These are phyloP conservation scores for Nibea coibor DNA, from an alignment of 2,113 vertebrate genomes.

Conservation along the genomic window DNA sequence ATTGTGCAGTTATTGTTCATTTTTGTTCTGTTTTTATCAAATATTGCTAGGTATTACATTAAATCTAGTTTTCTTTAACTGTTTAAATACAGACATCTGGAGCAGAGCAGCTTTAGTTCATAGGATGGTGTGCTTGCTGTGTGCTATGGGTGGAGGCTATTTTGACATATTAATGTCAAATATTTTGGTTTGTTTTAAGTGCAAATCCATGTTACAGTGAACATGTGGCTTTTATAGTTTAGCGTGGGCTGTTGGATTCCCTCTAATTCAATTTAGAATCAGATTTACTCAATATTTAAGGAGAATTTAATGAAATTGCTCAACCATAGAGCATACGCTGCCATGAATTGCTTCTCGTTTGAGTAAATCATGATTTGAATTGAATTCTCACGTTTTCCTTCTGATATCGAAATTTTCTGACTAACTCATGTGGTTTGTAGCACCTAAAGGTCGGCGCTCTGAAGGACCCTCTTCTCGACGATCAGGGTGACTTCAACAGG, in stretches of 20 bases:
- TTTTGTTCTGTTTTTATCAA: slow-evolving; percentile 22
- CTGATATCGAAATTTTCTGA: neutral
- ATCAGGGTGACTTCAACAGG: slow-evolving; percentile 95
- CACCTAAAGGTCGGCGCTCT: slow-evolving; percentile 91
- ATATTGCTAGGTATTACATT: neutral
- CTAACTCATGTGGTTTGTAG: slow-evolving; percentile 70
- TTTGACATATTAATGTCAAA: slow-evolving; percentile 10
- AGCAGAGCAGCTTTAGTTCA: slow-evolving; percentile 13
- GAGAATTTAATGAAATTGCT: neutral
- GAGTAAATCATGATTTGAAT: slow-evolving; percentile 36
- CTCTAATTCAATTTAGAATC: slow-evolving; percentile 15
- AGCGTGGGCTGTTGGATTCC: neutral
- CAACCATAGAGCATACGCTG: neutral
- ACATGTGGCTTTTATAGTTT: slow-evolving; percentile 1
- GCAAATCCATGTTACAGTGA: neutral
- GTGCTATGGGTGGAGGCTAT: slow-evolving; percentile 36
- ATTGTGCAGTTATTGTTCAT: slow-evolving; percentile 35
- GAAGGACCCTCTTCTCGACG: slow-evolving; percentile 95
- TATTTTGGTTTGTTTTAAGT: neutral
- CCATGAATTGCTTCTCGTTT: neutral
- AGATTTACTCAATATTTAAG: slow-evolving; percentile 19
- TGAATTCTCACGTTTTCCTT: neutral
- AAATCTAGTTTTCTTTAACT: neutral
- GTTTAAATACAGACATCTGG: neutral
- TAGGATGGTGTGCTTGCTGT: slow-evolving; percentile 34